A percentile compares a stretch with the other conserved stretches of the same genome.
These are phyloP conservation scores for Panorpa germanica DNA, from an alignment of 2,888 invertebrate species.

Conservation along the genomic window DNA sequence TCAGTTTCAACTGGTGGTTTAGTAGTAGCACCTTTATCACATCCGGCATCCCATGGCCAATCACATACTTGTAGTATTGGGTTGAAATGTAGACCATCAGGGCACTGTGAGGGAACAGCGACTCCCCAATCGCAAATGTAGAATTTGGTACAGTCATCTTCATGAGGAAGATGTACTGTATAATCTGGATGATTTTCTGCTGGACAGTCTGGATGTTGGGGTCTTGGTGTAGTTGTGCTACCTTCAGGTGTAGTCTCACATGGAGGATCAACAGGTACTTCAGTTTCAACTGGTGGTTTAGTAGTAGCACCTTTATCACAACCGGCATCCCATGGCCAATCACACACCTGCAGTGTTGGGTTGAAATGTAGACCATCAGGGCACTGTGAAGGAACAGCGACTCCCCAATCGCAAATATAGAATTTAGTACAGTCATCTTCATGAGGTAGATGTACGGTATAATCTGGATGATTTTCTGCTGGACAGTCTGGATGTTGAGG, in stretches of 20 bases:
- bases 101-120: slow-evolving; percentile 18
- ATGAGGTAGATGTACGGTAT: slow-evolving; percentile 8
- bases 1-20: slow-evolving; percentile 3
- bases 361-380: slow-evolving; percentile 21
- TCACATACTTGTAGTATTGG: slow-evolving; percentile 19
- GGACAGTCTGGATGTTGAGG: slow-evolving; percentile 4
- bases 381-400: slow-evolving; percentile 18
- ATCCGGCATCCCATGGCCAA: too few species aligned
- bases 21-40: slow-evolving; percentile 8
- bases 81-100: slow-evolving; percentile 21
- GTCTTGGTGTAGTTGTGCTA: slow-evolving; percentile 6
- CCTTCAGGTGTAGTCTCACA: slow-evolving; percentile 5
- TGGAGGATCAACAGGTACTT: slow-evolving; percentile 3
- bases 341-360: slow-evolving; percentile 19
- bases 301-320: slow-evolving; percentile 8
- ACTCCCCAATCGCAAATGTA: slow-evolving; percentile 25
- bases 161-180: slow-evolving; percentile 9
- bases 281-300: slow-evolving; percentile 2
- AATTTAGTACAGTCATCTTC: slow-evolving; percentile 20
- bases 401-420: slow-evolving; percentile 25
- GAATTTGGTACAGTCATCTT: slow-evolving; percentile 21
- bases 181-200: not conserved
- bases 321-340: too few species aligned
- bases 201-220: slow-evolving; percentile 3
- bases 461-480: not conserved